Evolutionary conservation across 2,888 invertebrate species (phyloP), one percentile per base, ranked within the genome.

Genomic region (Acronicta aceris): DNA sequence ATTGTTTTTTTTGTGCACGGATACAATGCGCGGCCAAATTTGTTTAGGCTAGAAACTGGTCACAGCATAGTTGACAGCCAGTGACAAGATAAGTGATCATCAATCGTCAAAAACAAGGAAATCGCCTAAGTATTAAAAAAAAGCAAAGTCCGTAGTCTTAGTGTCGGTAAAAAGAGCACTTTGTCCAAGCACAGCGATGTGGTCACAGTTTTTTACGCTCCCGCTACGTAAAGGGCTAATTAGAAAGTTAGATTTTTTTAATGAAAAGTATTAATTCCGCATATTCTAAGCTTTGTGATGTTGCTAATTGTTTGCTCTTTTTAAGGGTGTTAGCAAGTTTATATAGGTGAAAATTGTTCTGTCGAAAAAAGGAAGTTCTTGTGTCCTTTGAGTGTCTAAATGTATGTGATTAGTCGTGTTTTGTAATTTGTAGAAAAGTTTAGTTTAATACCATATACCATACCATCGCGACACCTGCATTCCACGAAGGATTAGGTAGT

Each of bases 161-260:
- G 79, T 62, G 65, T 55, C 43, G 5, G 9, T 16, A 48, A 65
- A 73, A 65, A 68, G 71, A 77, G 81, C 81, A 85, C 84, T 84
- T 81, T 81, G 84, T 81, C 78, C 73, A 78, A 83, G 77, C 79
- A 78, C 74, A 78, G 74, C 65, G 63, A 69, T 78, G 81, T 73
- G 83, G 79, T 78, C 76, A 67, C 78, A 82, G 81, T 83, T 85
- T 86, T 36, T 84, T 85, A 76, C 80, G 66, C 71, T 80, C 57
- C 15, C 51, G 47, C 71, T 58, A 68, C 66, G 79, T 81, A 83
- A 85, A 87, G 84, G 86, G 83, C 85, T 89, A 89, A 89, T 89
- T 89, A 89, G 79, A 88, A 89, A 85, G 85, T 86, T 83, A 87
- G 81, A 85, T 88, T 86, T 86, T 81, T 80, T 74, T 74, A 82